Evolutionary conservation across 2,888 invertebrate species (phyloP), one percentile per base, ranked within the genome.

Genomic region (Leucozona laternaria): DNA sequence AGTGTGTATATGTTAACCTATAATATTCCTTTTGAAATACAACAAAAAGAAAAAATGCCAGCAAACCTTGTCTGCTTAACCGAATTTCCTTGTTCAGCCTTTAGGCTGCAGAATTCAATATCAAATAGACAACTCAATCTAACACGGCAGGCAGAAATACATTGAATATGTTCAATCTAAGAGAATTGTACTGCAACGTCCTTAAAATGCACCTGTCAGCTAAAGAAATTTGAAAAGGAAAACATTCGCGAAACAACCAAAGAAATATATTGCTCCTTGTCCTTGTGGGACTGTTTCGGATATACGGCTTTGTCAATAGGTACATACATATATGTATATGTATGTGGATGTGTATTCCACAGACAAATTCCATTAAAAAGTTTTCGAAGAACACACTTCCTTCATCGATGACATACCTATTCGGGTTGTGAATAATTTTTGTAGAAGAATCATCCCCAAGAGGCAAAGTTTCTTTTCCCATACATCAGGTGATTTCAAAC

Each of bases 301-400:
- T 53, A 53, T 53, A 50, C 15, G n/a, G 25, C 22, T 50, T 50
- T 25, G 2, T 15, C 7, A 22, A 22, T 5, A 22, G 4, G 11
- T 10, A n/a, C 0, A 37, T 13, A 40, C n/a, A 6, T 8, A 45
- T 17, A 43, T 43, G 6, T 43, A n/a, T 45, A 17, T n/a, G 2
- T 7, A 45, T 17, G 10, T 45, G n/a, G 17, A 45, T n/a, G 28
- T 58, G 22, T 73, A 48, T 60, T 73, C 60, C 48, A 57, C 40
- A 62, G 68, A 28, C 31, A 72, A 75, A 79, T 83, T 70, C 83
- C 83, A 84, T 84, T 84, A 81, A 66, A 79, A 79, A 79, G 31
- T 70, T 84, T 48, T 28, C 43, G 25, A 28, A 64, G 22, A 75
- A 75, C 31, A 79, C 55, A 58, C 31, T 17, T 48, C 17, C 57